phyloP scores from a whole-genome alignment of 2,888 invertebrate species.

The Mayetiola destructor region DNA sequence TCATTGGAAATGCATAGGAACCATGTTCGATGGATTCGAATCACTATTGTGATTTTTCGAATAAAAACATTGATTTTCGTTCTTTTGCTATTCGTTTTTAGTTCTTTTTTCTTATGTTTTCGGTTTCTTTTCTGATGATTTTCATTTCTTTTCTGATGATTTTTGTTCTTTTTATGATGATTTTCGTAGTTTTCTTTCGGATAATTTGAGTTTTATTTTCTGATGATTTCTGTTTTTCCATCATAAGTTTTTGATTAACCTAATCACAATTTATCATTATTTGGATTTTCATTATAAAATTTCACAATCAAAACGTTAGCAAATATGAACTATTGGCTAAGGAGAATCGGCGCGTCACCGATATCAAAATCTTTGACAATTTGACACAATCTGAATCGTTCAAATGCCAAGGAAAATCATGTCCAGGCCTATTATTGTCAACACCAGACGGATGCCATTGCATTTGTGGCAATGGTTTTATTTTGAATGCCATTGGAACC shows the following conservation, averaged over 20 bases:
- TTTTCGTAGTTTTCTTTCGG: too few species aligned
- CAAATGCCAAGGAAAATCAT: slow-evolving; percentile 29
- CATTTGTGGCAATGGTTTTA: slow-evolving; percentile 47
- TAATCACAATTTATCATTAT: neutral
- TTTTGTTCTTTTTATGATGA: too few species aligned
- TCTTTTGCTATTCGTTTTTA: too few species aligned
- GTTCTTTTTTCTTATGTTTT: too few species aligned
- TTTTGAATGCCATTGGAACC: slow-evolving; percentile 31
- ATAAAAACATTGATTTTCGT: too few species aligned
- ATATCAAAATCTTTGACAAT: slow-evolving; percentile 51
- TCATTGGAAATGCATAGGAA: too few species aligned
- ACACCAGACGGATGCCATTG: slow-evolving; percentile 42
- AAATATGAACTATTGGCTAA: slow-evolving; percentile 36
- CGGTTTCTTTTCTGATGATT: too few species aligned
- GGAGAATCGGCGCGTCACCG: slow-evolving; percentile 49
- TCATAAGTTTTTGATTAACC: neutral
- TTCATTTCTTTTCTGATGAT: too few species aligned
- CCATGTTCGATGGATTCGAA: too few species aligned
- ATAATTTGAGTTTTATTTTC: neutral
- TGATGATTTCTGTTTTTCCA: neutral
- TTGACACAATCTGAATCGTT: slow-evolving; percentile 40
- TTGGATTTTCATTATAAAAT: neutral
- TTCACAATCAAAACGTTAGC: neutral
- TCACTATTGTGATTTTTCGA: too few species aligned
- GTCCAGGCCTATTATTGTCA: slow-evolving; percentile 58